These are phyloP conservation scores for Mola mola DNA, from an alignment of 2,113 vertebrate genomes.

Conservation along the genomic window DNA sequence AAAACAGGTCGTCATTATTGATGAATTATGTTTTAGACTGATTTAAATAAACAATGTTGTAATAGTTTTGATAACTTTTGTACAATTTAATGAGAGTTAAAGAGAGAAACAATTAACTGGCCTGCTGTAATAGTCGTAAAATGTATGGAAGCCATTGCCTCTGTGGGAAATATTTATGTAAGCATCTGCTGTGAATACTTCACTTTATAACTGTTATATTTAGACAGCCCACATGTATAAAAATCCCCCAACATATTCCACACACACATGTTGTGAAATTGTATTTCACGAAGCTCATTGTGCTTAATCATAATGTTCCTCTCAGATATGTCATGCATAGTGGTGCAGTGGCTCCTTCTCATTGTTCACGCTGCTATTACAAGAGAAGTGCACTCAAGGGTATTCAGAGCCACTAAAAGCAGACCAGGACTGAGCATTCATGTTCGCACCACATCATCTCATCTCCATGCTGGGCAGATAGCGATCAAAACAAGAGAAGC, in stretches of 20 bases:
- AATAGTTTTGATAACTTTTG: constrained; percentile 9
- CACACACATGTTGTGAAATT: constrained; percentile 10
- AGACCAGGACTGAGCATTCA: constrained; percentile 37
- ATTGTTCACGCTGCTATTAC: constrained; percentile 66
- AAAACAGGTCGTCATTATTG: not conserved
- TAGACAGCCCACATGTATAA: not conserved
- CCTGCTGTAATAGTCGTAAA: constrained; percentile 35
- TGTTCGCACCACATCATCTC: constrained; percentile 15
- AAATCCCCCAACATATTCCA: not conserved
- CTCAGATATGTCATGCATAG: constrained; percentile 60
- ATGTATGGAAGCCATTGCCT: constrained; percentile 24
- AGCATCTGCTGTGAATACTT: constrained; percentile 29
- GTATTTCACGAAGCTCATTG: constrained; percentile 1
- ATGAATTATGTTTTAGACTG: constrained; percentile 2
- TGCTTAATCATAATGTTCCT: constrained; percentile 20
- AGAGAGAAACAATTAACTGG: not conserved
- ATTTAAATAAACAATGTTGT: constrained; percentile 20
- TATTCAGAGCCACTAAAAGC: constrained; percentile 65
- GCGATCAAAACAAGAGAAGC: constrained; percentile 47
- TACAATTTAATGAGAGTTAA: not conserved
- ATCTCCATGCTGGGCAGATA: constrained; percentile 17
- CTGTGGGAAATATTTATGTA: constrained; percentile 38
- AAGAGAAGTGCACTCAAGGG: constrained; percentile 67
- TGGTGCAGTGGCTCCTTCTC: constrained; percentile 51
- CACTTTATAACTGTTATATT: not conserved